Evolutionary conservation across 2,113 vertebrate genomes (phyloP).

Genomic region (Nothocercus julius): DNA sequence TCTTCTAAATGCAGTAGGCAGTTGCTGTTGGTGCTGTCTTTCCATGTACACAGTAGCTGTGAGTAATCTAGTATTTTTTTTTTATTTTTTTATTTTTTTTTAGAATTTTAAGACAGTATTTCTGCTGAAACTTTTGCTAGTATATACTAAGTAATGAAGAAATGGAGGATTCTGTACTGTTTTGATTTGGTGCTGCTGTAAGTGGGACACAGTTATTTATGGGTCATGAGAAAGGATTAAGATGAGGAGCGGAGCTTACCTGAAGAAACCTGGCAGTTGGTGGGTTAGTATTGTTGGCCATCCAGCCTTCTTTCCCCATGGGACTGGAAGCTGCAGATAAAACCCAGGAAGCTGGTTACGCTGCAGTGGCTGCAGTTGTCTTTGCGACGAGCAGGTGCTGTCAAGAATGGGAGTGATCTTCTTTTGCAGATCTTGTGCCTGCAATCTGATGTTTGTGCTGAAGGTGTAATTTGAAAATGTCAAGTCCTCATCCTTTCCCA

Average conservation of each 20-base stretch:
- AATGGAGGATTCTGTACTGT: background rate
- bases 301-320: background rate
- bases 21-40: background rate
- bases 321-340: background rate
- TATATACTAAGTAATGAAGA: background rate
- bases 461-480: background rate
- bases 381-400: background rate
- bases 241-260: background rate
- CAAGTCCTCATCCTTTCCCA: background rate
- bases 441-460: background rate
- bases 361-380: background rate
- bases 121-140: background rate
- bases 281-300: background rate
- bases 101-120: background rate
- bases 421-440: background rate
- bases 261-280: background rate
- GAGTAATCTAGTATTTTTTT: background rate
- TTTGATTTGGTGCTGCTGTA: background rate
- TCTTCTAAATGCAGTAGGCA: background rate
- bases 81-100: background rate
- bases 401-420: background rate
- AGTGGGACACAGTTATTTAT: background rate
- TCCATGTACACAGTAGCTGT: background rate
- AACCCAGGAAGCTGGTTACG: background rate
- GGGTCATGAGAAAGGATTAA: background rate